Base-by-base conservation (phyloP, 2,888 invertebrate species). In the Drosophila paramelanica region DNA sequence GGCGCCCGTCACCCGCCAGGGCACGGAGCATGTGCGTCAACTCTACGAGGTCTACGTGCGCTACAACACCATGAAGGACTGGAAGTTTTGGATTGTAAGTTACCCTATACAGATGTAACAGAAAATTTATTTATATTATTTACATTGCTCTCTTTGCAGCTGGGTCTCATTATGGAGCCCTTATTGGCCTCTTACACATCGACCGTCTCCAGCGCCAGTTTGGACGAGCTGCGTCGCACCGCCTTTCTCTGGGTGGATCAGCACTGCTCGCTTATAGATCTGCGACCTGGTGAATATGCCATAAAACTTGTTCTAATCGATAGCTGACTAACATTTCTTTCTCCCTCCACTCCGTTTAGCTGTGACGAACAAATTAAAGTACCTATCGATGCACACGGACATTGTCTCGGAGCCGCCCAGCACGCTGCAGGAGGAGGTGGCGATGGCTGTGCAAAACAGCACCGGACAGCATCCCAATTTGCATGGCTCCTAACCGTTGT, bases 81-180 rank as follows among this genome's bases (percentile, higher is more conserved):
- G 98, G 98, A 98, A 98, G 93, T 99, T 98, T 93, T 99, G 98
- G 98, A 97, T 99, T 94, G 98, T 98, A 97, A 90, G 91, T 84
- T 31, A 0, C 17, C 13, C n/a, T 17, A 17, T 17, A 17, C 17
- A 17, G 17, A 17, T 17, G 17, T 17, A 17, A 17, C 17, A 17
- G 17, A 17, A 25, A 2, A 27, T 13, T 27, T 23, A 23, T 23
- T 23, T 23, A 23, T 23, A 23, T 23, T 23, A 23, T 4, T 23
- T 23, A 23, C 4, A 23, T 23, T 23, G 3, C 4, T 23, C 0
- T n/a, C 10, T 27, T 11, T 62, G 11, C 93, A 98, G 98, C 97
- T 99, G 92, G 98, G 98, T 93, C 95, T 98, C 80, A 95, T 99
- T 87, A 95, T 98, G 90, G 96, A 97, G 88, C 97, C 98, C 41